Conservation (phyloP, 1,140 invertebrate species). For the Zaprionus inermis region DNA sequence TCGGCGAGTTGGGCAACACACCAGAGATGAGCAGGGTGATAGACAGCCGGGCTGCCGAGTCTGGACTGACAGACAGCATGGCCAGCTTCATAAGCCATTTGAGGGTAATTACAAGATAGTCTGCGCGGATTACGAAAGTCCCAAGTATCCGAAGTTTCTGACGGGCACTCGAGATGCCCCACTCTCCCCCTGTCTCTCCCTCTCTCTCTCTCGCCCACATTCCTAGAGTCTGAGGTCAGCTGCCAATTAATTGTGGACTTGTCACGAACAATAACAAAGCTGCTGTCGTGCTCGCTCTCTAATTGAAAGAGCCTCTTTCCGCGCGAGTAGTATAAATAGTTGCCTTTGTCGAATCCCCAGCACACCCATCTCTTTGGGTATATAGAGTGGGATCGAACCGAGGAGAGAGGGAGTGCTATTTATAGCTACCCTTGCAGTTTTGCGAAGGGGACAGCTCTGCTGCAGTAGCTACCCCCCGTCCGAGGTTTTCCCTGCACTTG, state of each 20-base stretch:
- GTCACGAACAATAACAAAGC: constrained; percentile 43
- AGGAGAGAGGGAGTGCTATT: neutral
- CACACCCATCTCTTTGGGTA: neutral
- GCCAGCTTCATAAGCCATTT: constrained; percentile 8
- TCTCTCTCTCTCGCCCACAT: neutral
- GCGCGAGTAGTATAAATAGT: constrained; percentile 26
- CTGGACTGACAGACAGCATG: neutral
- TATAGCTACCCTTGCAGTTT: constrained; percentile 10
- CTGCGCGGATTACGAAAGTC: constrained; percentile 15
- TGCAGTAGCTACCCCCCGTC: neutral
- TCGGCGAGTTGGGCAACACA: constrained; percentile 9
- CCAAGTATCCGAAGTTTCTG: neutral
- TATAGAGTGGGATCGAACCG: neutral
- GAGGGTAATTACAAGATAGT: constrained; percentile 7
- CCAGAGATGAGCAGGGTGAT: neutral
- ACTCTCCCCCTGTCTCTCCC: neutral
- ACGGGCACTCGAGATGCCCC: neutral
- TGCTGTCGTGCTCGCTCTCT: constrained; percentile 12
- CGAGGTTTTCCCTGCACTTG: neutral
- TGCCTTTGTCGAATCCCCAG: constrained; percentile 6
- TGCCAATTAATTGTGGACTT: constrained; percentile 43
- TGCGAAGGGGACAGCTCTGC: neutral
- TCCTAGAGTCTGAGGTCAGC: constrained; percentile 24
- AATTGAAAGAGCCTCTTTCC: constrained; percentile 30
- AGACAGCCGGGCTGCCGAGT: no score